These are phyloP conservation scores for Sceliomorpha sp. DNA, from an alignment of 2,888 invertebrate species.

Conservation along the genomic window DNA sequence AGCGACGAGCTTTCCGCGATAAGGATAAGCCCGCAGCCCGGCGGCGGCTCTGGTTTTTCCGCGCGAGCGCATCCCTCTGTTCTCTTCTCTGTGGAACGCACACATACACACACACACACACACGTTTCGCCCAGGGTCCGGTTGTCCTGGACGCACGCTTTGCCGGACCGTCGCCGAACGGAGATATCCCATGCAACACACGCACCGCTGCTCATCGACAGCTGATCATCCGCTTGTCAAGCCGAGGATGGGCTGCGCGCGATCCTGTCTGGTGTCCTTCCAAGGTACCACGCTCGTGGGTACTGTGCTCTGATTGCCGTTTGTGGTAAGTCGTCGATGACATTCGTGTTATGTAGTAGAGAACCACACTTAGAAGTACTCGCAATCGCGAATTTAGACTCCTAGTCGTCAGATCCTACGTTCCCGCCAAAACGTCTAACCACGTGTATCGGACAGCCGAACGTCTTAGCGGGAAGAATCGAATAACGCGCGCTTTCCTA, in stretches of 20 bases:
- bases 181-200: constrained; percentile 37
- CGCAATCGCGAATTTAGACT: constrained; percentile 14
- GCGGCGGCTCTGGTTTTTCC: constrained; percentile 59
- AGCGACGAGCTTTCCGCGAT: constrained; percentile 54
- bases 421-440: constrained; percentile 62
- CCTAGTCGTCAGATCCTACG: constrained; percentile 24
- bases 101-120: constrained; percentile 25
- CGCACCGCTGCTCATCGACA: constrained; percentile 27
- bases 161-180: constrained; percentile 18
- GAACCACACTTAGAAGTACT: no score
- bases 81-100: no score
- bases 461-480: no score
- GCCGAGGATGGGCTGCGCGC: constrained; percentile 69
- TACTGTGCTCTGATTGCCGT: constrained; percentile 64
- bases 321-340: constrained; percentile 69
- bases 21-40: constrained; percentile 49
- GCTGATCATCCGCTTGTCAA: constrained; percentile 59
- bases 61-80: constrained; percentile 38
- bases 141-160: constrained; percentile 7
- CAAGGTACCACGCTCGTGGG: constrained; percentile 60
- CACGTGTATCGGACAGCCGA: no score
- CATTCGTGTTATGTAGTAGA: constrained; percentile 40
- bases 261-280: constrained; percentile 61
- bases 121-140: constrained; percentile 31
- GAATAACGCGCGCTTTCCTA: no score